Evolutionary conservation across 2,888 invertebrate species (phyloP).

Genomic region (Hyppa rectilinea): DNA sequence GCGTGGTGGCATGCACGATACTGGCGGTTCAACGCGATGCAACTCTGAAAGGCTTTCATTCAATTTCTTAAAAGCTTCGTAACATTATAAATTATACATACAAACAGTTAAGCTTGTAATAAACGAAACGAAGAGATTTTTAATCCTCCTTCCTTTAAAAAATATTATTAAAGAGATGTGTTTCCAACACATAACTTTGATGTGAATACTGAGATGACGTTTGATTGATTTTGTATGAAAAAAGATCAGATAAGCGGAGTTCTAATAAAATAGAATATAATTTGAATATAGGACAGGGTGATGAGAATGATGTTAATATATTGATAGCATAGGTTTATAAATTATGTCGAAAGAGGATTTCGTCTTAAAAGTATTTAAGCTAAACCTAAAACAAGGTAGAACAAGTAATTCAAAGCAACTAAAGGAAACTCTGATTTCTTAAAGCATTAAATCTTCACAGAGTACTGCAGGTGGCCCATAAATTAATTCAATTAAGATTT

Average conservation of each 20-base stretch:
- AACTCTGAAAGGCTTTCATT: constrained; percentile 13
- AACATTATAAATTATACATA: too few species aligned
- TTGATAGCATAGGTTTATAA: too few species aligned
- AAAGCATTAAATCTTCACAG: constrained; percentile 28
- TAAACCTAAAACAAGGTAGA: neutral
- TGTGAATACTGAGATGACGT: neutral
- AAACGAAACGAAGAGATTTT: too few species aligned
- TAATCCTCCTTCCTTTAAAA: too few species aligned
- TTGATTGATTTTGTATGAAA: neutral
- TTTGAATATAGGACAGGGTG: too few species aligned
- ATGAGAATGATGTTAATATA: neutral
- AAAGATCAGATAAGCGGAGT: neutral
- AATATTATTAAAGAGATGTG: too few species aligned
- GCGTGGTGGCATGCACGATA: constrained; percentile 37
- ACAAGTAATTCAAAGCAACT: constrained; percentile 9
- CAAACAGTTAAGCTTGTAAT: too few species aligned
- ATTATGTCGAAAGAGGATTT: neutral
- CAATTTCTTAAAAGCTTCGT: neutral
- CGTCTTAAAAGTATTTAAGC: neutral
- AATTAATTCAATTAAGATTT: constrained; percentile 34
- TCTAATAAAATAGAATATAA: neutral
- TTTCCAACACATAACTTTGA: neutral
- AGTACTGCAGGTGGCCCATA: constrained; percentile 10
- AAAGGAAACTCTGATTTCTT: neutral
- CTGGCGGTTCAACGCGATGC: constrained; percentile 38